Evolutionary conservation across 2,113 vertebrate genomes (phyloP), one percentile per base, ranked within the genome.

Genomic region (Dicentrarchus labrax): DNA sequence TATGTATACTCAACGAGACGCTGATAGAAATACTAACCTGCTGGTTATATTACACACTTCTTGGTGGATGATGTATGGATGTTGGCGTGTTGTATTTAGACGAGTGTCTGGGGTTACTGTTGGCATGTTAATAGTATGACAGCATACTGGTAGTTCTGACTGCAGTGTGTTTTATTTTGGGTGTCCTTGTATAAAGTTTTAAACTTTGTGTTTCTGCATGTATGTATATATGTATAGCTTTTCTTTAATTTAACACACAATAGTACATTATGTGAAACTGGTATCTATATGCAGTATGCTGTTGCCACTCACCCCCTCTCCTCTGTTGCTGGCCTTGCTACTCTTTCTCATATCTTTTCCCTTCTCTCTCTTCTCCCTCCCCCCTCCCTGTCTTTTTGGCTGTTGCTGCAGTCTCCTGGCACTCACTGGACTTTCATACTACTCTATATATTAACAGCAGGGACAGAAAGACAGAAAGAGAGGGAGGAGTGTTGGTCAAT

Each of bases 371-470:
- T 8, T 10, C n/a, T 50, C 59, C 47, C 75, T 43, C 66, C 48
- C 22, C 3, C 1, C 62, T 48, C 50, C n/a, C 7, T 5, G 0
- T 69, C 57, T 82, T 80, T 76, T 75, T 80, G 86, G 85, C 80
- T 78, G 0, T 73, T 88, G 83, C 89, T 92, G 92, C 88, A 88
- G 89, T 91, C 89, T 89, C 65, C 79, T 83, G 82, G 89, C 88
- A 76, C 66, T 22, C 54, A 0, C 60, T 77, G 78, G 85, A 89
- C 83, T 53, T 85, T 88, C 56, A 65, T 72, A 61, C 76, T 67
- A 85, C 64, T 89, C 57, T 80, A 57, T 57, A 57, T 57, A 59
- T 82, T 66, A 82, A 70, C 80, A 86, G 72, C 75, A 79, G 72
- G 69, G 71, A 82, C 13, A 59, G 84, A 38, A 41, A 53, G 48